phyloP scores from a whole-genome alignment of 2,888 invertebrate genomes.

The Campaea margaritaria region DNA sequence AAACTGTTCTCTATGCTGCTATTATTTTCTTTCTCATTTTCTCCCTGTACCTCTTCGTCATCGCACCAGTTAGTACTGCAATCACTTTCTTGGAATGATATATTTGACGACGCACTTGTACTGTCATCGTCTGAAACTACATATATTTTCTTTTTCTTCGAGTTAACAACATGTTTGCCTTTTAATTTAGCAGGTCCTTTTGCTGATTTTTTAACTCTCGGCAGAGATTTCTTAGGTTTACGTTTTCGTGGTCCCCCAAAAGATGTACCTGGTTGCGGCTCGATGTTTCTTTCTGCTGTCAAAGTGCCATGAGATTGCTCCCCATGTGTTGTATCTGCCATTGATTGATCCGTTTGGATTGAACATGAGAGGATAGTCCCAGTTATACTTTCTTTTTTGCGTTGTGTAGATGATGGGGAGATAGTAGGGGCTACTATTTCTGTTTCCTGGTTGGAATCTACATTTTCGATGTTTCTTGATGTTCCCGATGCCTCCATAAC shows the following conservation, averaged over 20 bases:
- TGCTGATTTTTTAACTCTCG: conserved; percentile 23
- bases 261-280: conserved; percentile 29
- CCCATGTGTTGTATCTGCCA: conserved; percentile 25
- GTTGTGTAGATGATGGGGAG: conserved; percentile 9
- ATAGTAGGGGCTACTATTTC: conserved; percentile 21
- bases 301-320: conserved; percentile 27
- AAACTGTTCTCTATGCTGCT: conserved; percentile 22
- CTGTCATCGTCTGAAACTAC: too few relatives aligned
- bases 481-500: conserved; percentile 7
- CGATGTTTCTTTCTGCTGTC: conserved; percentile 27
- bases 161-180: conserved; percentile 24
- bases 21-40: conserved; percentile 21
- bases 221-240: conserved; percentile 29
- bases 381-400: conserved; percentile 23
- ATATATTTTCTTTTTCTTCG: conserved; percentile 24
- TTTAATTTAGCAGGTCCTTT: conserved; percentile 27
- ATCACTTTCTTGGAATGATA: conserved; percentile 25
- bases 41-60: conserved; percentile 18
- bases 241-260: conserved; percentile 24
- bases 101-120: conserved; percentile 26
- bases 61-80: conserved; percentile 24
- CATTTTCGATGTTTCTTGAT: conserved; percentile 17
- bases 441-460: conserved; percentile 15
- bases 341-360: conserved; percentile 23
- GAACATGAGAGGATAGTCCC: conserved; percentile 20